A percentile compares a stretch with the other conserved stretches of the same genome.
Conservation (phyloP, 2,888 invertebrate species). For the Stenodera caucasica region DNA sequence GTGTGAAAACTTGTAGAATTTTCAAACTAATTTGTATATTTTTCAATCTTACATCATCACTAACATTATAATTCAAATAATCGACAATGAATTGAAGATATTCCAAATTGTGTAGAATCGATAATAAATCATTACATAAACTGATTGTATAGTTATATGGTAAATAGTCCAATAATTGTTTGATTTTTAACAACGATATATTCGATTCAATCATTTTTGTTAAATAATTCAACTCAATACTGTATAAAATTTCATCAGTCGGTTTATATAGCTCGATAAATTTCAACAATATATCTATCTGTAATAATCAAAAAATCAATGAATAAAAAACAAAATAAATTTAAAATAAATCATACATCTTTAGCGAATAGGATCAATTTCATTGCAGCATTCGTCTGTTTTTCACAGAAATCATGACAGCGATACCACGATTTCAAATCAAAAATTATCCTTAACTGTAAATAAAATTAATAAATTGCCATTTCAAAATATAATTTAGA, state of each 20-base stretch:
- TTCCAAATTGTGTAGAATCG: conserved; percentile 64
- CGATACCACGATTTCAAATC: conserved; percentile 63
- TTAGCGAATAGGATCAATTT: conserved; percentile 38
- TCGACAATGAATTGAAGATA: conserved; percentile 67
- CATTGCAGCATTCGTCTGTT: conserved; percentile 55
- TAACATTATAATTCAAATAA: conserved; percentile 59
- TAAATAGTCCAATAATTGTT: conserved; percentile 63
- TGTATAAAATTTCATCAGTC: conserved; percentile 59
- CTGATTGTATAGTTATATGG: conserved; percentile 63
- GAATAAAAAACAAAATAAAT: background rate
- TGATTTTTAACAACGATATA: conserved; percentile 54
- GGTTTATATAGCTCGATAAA: conserved; percentile 70
- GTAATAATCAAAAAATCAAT: conserved; percentile 38
- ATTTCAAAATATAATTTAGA: too few species aligned
- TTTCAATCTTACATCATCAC: conserved; percentile 60
- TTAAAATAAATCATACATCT: conserved; percentile 37
- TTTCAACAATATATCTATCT: conserved; percentile 68
- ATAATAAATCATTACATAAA: conserved; percentile 66
- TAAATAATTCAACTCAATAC: conserved; percentile 60
- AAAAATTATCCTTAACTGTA: conserved; percentile 62
- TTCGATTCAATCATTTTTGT: conserved; percentile 62
- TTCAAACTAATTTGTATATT: conserved; percentile 70
- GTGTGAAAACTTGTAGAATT: conserved; percentile 65
- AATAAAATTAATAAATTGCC: too few species aligned
- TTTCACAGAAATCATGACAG: conserved; percentile 61